A percentile compares a stretch with the other conserved stretches of the same genome.
Conservation (phyloP, 2,797 vertebrate genomes). For the Heterohyrax brucei region DNA sequence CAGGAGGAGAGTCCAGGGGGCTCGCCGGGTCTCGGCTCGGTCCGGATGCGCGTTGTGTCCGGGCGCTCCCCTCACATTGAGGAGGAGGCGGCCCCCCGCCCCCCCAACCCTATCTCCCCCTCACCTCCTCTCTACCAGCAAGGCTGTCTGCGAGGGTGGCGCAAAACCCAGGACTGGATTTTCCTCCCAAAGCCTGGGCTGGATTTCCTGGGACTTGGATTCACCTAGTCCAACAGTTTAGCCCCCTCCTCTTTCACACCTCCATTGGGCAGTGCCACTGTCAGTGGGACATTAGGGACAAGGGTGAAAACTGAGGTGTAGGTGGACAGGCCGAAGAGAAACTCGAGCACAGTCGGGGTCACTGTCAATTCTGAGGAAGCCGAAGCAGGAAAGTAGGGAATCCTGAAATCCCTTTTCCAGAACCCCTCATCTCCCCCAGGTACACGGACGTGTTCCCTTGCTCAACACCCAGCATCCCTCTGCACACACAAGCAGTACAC, state of each 20-base stretch:
- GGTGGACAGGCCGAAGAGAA: neutral
- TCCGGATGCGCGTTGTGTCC: slow-evolving; percentile 86
- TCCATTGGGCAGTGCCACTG: neutral
- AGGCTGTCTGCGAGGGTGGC: slow-evolving; percentile 79
- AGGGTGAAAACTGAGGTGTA: neutral
- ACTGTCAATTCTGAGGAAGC: slow-evolving; percentile 17
- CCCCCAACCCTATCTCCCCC: slow-evolving; percentile 76
- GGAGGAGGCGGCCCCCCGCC: slow-evolving; percentile 83
- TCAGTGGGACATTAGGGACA: slow-evolving; percentile 3
- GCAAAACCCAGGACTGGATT: slow-evolving; percentile 88
- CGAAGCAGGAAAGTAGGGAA: slow-evolving; percentile 25
- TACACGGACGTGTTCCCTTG: neutral
- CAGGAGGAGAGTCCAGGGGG: slow-evolving; percentile 83
- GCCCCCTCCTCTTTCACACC: slow-evolving; percentile 67
- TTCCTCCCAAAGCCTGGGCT: slow-evolving; percentile 84
- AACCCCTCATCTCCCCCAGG: slow-evolving; percentile 15
- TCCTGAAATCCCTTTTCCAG: slow-evolving; percentile 49
- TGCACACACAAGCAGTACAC: neutral
- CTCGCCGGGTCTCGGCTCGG: slow-evolving; percentile 85
- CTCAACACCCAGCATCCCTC: slow-evolving; percentile 32
- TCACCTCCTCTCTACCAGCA: slow-evolving; percentile 80
- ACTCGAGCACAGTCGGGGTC: neutral
- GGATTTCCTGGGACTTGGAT: slow-evolving; percentile 83
- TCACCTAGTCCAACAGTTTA: slow-evolving; percentile 40
- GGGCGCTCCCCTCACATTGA: slow-evolving; percentile 86